Evolutionary conservation across 2,888 invertebrate species (phyloP).

Genomic region (Myathropa florea): DNA sequence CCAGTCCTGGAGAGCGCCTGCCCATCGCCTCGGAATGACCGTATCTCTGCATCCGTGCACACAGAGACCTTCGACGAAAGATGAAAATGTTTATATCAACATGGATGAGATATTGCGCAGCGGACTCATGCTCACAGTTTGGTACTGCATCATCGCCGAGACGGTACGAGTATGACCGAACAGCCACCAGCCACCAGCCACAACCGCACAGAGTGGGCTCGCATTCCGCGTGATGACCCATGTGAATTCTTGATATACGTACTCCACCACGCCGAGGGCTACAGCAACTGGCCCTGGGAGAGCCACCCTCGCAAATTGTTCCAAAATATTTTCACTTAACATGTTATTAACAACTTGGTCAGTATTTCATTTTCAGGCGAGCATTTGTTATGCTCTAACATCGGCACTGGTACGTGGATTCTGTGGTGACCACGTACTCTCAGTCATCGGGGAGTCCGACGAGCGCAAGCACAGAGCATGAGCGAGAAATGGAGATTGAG

Average conservation of each 20-base stretch:
- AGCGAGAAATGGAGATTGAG: not conserved
- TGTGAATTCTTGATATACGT: slow-evolving; percentile 54
- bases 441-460: slow-evolving; percentile 10
- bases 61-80: slow-evolving; percentile 30
- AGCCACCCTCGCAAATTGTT: slow-evolving; percentile 74
- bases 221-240: slow-evolving; percentile 45
- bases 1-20: not conserved
- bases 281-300: slow-evolving; percentile 15
- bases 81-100: slow-evolving; percentile 64
- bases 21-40: slow-evolving; percentile 1
- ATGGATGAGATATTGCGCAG: slow-evolving; percentile 63
- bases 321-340: slow-evolving; percentile 73
- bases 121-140: slow-evolving; percentile 60
- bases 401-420: slow-evolving; percentile 38
- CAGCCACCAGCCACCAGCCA: slow-evolving; percentile 1
- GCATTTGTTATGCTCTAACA: slow-evolving; percentile 70
- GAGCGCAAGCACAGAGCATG: not conserved
- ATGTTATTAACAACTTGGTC: slow-evolving; percentile 72
- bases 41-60: not conserved
- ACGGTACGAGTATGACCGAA: not conserved
- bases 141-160: slow-evolving; percentile 50
- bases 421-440: slow-evolving; percentile 37
- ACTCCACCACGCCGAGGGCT: slow-evolving; percentile 27
- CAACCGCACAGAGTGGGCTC: not conserved
- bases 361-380: slow-evolving; percentile 70